Percentiles rank a stretch among this genome's conserved stretches.
These are phyloP conservation scores for Tetrax tetrax DNA, from an alignment of 2,113 vertebrate genomes.

Conservation along the genomic window DNA sequence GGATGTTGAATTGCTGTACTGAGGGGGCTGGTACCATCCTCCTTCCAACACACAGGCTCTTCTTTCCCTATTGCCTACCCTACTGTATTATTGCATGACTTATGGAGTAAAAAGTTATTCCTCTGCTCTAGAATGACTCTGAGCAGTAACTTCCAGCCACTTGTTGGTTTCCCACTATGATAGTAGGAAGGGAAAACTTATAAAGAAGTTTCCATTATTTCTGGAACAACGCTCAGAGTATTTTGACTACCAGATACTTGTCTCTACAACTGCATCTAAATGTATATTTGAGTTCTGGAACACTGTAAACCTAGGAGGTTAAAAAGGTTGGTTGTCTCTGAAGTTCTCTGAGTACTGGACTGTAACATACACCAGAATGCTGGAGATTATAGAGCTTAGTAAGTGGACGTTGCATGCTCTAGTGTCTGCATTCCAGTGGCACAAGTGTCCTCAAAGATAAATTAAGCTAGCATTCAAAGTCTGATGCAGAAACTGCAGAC, in stretches of 20 bases:
- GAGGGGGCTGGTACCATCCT: neutral
- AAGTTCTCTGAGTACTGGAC: neutral
- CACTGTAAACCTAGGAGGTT: neutral
- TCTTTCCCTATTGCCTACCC: neutral
- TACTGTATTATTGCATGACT: neutral
- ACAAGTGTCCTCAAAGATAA: neutral
- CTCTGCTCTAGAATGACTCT: neutral
- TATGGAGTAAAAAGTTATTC: neutral
- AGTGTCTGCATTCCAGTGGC: neutral
- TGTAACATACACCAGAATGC: neutral
- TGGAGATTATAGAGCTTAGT: neutral
- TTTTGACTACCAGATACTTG: neutral
- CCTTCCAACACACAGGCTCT: neutral
- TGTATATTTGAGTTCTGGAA: neutral
- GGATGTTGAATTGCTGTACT: neutral
- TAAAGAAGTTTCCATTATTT: neutral
- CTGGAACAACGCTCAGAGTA: neutral
- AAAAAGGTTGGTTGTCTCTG: neutral
- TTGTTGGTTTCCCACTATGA: neutral
- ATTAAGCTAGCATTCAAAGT: neutral
- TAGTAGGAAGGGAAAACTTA: neutral
- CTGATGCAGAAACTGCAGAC: neutral
- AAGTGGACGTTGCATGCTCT: neutral
- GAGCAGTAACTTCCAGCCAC: neutral
- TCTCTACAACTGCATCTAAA: neutral